phyloP scores from a whole-genome alignment of 2,888 invertebrate genomes.

The Troides aeacus region DNA sequence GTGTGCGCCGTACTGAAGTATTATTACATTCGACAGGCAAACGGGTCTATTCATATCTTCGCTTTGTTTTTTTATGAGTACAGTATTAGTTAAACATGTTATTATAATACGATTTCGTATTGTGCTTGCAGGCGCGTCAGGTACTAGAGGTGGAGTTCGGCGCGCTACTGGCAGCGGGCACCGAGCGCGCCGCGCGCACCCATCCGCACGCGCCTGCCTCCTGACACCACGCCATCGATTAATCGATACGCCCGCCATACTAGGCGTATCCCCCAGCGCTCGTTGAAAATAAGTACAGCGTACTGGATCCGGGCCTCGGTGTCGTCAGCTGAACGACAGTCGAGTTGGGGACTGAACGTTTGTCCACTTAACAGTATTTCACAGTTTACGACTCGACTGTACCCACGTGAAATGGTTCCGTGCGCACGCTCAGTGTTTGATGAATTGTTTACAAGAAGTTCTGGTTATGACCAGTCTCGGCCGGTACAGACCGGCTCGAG shows the following conservation, averaged over 20 bases:
- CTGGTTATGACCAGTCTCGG: too few relatives aligned
- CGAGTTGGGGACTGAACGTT: constrained; percentile 2
- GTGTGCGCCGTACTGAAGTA: too few relatives aligned
- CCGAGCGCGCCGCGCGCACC: constrained; percentile 86
- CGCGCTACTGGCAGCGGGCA: constrained; percentile 90
- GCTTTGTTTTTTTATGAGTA: too few relatives aligned
- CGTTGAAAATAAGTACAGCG: not conserved
- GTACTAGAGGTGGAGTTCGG: constrained; percentile 94
- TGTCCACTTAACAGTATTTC: not conserved
- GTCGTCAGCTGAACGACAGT: not conserved
- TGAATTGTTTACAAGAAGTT: constrained; percentile 3
- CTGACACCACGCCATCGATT: constrained; percentile 68
- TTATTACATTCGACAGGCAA: too few relatives aligned
- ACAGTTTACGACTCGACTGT: constrained; percentile 6
- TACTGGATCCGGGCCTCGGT: not conserved
- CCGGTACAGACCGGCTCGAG: too few relatives aligned
- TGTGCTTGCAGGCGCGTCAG: constrained; percentile 87
- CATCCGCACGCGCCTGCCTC: constrained; percentile 61
- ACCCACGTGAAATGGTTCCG: not conserved
- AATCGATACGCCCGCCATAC: constrained; percentile 31
- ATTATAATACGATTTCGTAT: too few relatives aligned
- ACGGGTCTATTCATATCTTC: too few relatives aligned
- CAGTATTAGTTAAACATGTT: too few relatives aligned
- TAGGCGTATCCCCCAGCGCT: constrained; percentile 33
- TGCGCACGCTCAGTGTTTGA: constrained; percentile 10